A percentile compares a stretch with the other conserved stretches of the same genome.
phyloP scores from a whole-genome alignment of 2,113 vertebrate genomes.

The Peromyscus leucopus region DNA sequence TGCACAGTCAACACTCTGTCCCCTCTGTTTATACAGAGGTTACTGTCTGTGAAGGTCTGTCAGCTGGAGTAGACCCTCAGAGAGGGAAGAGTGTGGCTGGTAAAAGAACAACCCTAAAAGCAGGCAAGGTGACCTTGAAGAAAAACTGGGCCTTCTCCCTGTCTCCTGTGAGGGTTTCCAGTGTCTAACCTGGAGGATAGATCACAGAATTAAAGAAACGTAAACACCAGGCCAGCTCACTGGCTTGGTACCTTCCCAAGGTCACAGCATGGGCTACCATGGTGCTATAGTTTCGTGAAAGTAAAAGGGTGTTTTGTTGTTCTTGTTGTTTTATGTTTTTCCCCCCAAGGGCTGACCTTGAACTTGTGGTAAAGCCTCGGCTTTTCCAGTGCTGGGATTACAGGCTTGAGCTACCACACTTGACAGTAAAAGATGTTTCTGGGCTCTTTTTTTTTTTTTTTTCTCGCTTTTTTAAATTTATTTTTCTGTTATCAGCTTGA shows the following conservation, averaged over 20 bases:
- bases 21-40: background rate
- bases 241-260: background rate
- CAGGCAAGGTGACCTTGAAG: background rate
- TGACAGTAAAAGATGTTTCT: background rate
- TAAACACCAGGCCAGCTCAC: background rate
- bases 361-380: too few relatives aligned
- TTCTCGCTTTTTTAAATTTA: too few relatives aligned
- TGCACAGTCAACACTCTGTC: background rate
- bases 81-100: background rate
- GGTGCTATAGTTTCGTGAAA: background rate
- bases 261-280: background rate
- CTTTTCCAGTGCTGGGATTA: background rate
- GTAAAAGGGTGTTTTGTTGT: background rate
- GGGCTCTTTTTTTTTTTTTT: background rate
- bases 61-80: background rate
- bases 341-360: background rate
- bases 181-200: background rate
- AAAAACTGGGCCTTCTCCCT: background rate
- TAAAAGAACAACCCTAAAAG: background rate
- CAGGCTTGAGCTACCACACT: background rate
- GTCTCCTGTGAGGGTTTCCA: background rate
- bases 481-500: too few relatives aligned
- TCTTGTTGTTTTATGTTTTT: background rate
- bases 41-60: background rate
- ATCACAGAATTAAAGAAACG: background rate